Conservation (phyloP, 2,797 vertebrate species). For the Clarias platycephalus region DNA sequence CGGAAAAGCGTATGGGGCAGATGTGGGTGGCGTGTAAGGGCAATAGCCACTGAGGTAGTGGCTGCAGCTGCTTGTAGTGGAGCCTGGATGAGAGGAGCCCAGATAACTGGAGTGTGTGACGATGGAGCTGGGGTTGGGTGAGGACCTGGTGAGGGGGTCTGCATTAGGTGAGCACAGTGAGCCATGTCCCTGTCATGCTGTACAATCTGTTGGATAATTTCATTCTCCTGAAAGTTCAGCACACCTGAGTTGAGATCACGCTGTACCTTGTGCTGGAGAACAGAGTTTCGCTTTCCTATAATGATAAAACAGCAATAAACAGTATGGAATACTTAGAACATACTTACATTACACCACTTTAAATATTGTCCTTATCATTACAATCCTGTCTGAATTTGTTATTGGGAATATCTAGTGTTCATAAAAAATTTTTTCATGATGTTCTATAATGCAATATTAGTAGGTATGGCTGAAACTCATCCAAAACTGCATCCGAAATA, state of each 20-base stretch:
- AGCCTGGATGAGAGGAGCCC: conserved; percentile 93
- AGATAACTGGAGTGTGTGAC: conserved; percentile 86
- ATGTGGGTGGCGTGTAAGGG: conserved; percentile 89
- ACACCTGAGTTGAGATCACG: conserved; percentile 94
- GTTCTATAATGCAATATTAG: not conserved
- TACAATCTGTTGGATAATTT: conserved; percentile 99
- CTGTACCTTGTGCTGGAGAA: conserved; percentile 94
- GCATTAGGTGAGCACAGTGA: conserved; percentile 85
- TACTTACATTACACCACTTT: not conserved
- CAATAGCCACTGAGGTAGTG: conserved; percentile 91
- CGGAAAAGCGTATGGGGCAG: conserved; percentile 88
- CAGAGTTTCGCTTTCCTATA: conserved; percentile 92
- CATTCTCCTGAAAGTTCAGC: conserved; percentile 93
- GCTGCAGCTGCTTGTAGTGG: conserved; percentile 93
- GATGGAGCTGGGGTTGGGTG: conserved; percentile 68
- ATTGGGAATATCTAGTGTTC: not conserved
- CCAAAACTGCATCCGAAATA: not conserved
- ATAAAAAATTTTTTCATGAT: not conserved
- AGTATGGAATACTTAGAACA: not conserved
- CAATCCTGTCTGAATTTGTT: not conserved
- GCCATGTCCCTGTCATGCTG: conserved; percentile 98
- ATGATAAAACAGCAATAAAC: conserved; percentile 40
- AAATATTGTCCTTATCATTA: conserved; percentile 1
- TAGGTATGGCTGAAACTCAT: not conserved
- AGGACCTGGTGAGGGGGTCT: conserved; percentile 73